phyloP scores from a whole-genome alignment of 2,888 invertebrate genomes.

The Heliconius ethilla region DNA sequence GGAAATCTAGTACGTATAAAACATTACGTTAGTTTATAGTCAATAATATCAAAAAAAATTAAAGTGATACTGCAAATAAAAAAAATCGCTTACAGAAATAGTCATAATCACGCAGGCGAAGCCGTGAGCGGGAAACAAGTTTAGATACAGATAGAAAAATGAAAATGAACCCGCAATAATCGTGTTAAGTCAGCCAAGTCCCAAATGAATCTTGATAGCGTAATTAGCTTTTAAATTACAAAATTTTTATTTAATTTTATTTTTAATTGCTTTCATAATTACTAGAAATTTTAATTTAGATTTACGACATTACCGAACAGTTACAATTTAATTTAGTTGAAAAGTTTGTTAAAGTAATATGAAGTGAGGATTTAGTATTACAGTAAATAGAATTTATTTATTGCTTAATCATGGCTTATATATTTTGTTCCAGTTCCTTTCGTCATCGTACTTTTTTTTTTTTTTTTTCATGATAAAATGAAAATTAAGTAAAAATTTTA shows the following conservation, averaged over 20 bases:
- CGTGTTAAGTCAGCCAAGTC: background rate
- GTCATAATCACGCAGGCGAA: too few relatives aligned
- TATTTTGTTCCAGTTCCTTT: background rate
- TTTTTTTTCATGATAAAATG: background rate
- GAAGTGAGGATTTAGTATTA: background rate
- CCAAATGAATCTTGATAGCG: background rate
- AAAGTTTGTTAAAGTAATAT: background rate
- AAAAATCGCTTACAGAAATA: too few relatives aligned
- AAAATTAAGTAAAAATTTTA: background rate
- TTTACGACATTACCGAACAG: background rate
- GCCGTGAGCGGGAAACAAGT: too few relatives aligned
- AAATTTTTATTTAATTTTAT: background rate
- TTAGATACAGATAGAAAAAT: too few relatives aligned
- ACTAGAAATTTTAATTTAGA: slow-evolving; percentile 16
- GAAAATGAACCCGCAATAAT: background rate
- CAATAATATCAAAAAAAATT: too few relatives aligned
- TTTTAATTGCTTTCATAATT: background rate
- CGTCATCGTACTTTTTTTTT: background rate
- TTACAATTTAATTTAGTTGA: slow-evolving; percentile 7
- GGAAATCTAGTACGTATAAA: too few relatives aligned
- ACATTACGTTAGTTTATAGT: too few relatives aligned
- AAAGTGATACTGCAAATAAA: too few relatives aligned
- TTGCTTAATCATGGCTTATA: background rate
- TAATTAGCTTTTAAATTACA: slow-evolving; percentile 7
- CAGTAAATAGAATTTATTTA: slow-evolving; percentile 10